A percentile compares a stretch with the other conserved stretches of the same genome.
These are phyloP conservation scores for Myrmecobius fasciatus DNA, from an alignment of 2,113 vertebrate species.

Conservation along the genomic window DNA sequence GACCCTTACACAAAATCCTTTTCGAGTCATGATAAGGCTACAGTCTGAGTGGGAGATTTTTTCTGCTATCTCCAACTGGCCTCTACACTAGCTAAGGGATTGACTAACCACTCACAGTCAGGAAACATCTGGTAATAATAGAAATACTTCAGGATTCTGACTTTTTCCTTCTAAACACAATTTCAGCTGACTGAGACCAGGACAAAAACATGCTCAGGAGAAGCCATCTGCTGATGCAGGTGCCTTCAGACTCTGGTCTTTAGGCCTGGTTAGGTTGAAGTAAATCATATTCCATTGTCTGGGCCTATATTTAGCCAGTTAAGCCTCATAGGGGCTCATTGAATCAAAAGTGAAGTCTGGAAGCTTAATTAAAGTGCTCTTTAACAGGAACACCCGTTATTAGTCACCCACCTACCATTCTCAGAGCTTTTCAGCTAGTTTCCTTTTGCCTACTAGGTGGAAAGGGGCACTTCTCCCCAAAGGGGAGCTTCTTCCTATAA, in stretches of 20 bases:
- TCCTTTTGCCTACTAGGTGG: background rate
- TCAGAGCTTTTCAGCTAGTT: background rate
- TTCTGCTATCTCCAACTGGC: background rate
- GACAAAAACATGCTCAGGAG: background rate
- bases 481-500: background rate
- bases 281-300: background rate
- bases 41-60: constrained; percentile 62
- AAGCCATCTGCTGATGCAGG: background rate
- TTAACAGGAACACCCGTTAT: background rate
- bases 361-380: background rate
- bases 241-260: background rate
- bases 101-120: background rate
- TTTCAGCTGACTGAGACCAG: background rate
- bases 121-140: constrained; percentile 8
- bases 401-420: background rate
- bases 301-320: background rate
- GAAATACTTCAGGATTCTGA: background rate
- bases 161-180: background rate
- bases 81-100: background rate
- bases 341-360: background rate
- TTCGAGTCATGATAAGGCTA: constrained; percentile 70
- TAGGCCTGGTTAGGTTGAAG: background rate
- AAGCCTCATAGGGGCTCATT: background rate
- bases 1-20: constrained; percentile 60
- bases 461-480: background rate